phyloP scores from a whole-genome alignment of 2,113 vertebrate species.

The Fukomys damarensis region DNA sequence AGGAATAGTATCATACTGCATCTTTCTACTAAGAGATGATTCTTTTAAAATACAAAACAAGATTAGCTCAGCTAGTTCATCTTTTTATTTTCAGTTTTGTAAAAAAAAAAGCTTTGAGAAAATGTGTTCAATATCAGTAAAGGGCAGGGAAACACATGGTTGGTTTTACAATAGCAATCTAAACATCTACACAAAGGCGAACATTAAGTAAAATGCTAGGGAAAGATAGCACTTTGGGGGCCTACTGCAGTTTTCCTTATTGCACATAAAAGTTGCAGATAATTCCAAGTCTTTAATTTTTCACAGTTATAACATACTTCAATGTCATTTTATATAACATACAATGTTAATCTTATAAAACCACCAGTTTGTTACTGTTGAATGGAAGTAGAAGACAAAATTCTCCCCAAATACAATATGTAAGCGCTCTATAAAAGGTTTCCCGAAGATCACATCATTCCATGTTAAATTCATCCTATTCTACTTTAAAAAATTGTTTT shows the following conservation, averaged over 20 bases:
- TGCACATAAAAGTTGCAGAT: slow-evolving; percentile 70
- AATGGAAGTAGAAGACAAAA: slow-evolving; percentile 68
- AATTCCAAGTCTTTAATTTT: slow-evolving; percentile 64
- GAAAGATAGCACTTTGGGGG: slow-evolving; percentile 57
- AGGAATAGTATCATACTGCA: not conserved
- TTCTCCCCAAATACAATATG: slow-evolving; percentile 50
- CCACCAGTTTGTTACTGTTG: slow-evolving; percentile 63
- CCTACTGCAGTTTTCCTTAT: slow-evolving; percentile 70
- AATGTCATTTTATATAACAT: slow-evolving; percentile 65
- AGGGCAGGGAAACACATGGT: slow-evolving; percentile 60
- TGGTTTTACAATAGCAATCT: slow-evolving; percentile 73
- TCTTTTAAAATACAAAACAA: slow-evolving; percentile 58
- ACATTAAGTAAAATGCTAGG: slow-evolving; percentile 60
- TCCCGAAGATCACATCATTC: slow-evolving; percentile 33
- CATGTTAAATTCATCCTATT: slow-evolving; percentile 56
- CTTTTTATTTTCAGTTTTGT: slow-evolving; percentile 78
- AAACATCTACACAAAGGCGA: slow-evolving; percentile 71
- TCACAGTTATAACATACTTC: slow-evolving; percentile 71
- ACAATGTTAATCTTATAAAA: slow-evolving; percentile 68
- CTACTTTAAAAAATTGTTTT: slow-evolving; percentile 64
- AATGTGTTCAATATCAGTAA: slow-evolving; percentile 71
- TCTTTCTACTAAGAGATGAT: not conserved
- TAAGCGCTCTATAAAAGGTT: slow-evolving; percentile 59
- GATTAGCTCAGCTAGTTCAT: slow-evolving; percentile 57
- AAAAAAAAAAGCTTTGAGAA: slow-evolving; percentile 70